A percentile compares a stretch with the other conserved stretches of the same genome.
These are phyloP conservation scores for Megaleporinus macrocephalus DNA, from an alignment of 2,113 vertebrate species.

Conservation along the genomic window DNA sequence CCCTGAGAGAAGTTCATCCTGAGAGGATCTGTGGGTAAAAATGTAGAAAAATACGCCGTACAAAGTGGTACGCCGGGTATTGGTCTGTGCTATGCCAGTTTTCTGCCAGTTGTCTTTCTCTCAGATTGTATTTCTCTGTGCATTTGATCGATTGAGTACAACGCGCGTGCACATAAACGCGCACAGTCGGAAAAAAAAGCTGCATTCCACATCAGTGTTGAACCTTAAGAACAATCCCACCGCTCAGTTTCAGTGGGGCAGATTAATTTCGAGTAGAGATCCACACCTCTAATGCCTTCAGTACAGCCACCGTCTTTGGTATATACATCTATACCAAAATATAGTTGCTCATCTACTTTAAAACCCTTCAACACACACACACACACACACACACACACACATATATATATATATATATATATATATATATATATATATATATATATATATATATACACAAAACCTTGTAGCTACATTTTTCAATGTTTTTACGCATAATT, in stretches of 20 bases:
- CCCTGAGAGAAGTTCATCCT: conserved; percentile 99
- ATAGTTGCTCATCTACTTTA: conserved; percentile 75
- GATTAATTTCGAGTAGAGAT: conserved; percentile 75
- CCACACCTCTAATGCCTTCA: conserved; percentile 80
- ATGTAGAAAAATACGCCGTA: conserved; percentile 57
- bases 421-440: conserved; percentile 55
- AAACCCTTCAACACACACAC: conserved; percentile 60
- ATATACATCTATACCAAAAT: conserved; percentile 81
- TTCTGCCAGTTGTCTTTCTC: conserved; percentile 55
- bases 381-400: too few species aligned
- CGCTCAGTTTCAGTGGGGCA: conserved; percentile 67
- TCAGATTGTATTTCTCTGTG: conserved; percentile 63
- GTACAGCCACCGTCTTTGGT: conserved; percentile 90
- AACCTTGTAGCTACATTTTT: too few species aligned
- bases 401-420: conserved; percentile 60
- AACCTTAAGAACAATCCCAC: conserved; percentile 59
- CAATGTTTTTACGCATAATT: too few species aligned
- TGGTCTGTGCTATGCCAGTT: conserved; percentile 68
- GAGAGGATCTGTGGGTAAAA: conserved; percentile 87
- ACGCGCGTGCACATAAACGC: conserved; percentile 77
- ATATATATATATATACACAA: conserved; percentile 56
- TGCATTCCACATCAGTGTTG: conserved; percentile 53
- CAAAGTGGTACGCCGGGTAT: conserved; percentile 62
- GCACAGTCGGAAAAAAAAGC: conserved; percentile 52
- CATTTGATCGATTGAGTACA: conserved; percentile 72